phyloP scores from a whole-genome alignment of 2,113 vertebrate genomes.

The Cheirogaleus medius region DNA sequence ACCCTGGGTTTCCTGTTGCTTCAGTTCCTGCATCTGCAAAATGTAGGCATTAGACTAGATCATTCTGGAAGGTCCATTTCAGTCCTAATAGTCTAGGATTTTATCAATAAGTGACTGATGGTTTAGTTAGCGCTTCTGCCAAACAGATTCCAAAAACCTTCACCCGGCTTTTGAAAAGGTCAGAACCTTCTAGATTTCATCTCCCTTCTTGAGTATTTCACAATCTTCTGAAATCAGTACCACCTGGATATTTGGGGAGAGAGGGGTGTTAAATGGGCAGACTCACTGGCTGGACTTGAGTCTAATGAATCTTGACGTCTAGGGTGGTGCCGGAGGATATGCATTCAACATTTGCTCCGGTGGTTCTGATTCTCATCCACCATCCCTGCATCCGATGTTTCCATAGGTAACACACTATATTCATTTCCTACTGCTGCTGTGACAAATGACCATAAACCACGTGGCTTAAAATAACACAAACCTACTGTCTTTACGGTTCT shows the following conservation, averaged over 20 bases:
- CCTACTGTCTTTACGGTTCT: not conserved
- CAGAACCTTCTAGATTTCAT: not conserved
- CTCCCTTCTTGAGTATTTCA: not conserved
- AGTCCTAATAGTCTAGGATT: not conserved
- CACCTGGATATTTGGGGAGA: too few relatives aligned
- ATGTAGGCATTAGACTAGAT: not conserved
- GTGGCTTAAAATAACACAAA: not conserved
- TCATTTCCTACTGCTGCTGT: not conserved
- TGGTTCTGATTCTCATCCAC: not conserved
- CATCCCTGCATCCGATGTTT: not conserved
- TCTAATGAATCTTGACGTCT: not conserved
- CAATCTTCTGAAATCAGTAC: not conserved
- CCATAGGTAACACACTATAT: too few relatives aligned
- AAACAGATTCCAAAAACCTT: not conserved
- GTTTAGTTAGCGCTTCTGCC: not conserved
- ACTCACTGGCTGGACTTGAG: not conserved
- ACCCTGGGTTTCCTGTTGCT: not conserved
- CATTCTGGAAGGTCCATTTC: not conserved
- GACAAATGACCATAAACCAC: not conserved
- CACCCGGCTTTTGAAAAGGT: not conserved
- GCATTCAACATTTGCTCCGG: not conserved
- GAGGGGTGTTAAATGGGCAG: not conserved
- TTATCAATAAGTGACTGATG: not conserved
- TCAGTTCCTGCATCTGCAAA: not conserved
- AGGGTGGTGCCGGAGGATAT: fast-evolving